These are phyloP conservation scores for Periophthalmus modestus DNA, from an alignment of 2,113 vertebrate genomes.

Conservation along the genomic window DNA sequence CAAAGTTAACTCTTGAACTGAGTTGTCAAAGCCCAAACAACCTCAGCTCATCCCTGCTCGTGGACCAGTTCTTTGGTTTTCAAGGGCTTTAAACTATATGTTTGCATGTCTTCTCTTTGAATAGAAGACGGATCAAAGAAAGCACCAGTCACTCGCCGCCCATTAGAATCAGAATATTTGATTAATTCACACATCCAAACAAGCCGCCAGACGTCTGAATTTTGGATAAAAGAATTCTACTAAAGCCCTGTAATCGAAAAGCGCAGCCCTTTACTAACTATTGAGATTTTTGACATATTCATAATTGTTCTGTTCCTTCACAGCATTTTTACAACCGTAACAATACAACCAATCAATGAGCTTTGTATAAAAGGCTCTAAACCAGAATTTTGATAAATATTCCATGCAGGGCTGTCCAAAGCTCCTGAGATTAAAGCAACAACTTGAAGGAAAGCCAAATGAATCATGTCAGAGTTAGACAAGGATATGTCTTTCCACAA, in stretches of 20 bases:
- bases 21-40: not conserved
- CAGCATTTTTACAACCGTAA: not conserved
- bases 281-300: not conserved
- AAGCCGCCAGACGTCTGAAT: not conserved
- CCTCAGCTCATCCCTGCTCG: not conserved
- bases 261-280: not conserved
- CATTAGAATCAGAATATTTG: not conserved
- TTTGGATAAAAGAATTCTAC: not conserved
- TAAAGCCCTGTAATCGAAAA: not conserved
- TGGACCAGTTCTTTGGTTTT: not conserved
- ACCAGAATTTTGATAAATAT: not conserved
- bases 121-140: conserved; percentile 2
- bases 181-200: not conserved
- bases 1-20: not conserved
- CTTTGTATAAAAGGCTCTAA: not conserved
- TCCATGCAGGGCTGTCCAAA: not conserved
- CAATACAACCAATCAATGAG: conserved; percentile 1
- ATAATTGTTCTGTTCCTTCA: not conserved
- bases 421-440: not conserved
- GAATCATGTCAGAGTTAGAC: not conserved
- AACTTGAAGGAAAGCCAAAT: not conserved
- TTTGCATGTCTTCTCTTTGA: not conserved
- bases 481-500: not conserved
- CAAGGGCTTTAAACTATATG: not conserved
- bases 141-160: not conserved